Percentiles rank a stretch among this genome's conserved stretches.
phyloP scores from a whole-genome alignment of 2,797 vertebrate genomes.

The Sarcophilus harrisii region DNA sequence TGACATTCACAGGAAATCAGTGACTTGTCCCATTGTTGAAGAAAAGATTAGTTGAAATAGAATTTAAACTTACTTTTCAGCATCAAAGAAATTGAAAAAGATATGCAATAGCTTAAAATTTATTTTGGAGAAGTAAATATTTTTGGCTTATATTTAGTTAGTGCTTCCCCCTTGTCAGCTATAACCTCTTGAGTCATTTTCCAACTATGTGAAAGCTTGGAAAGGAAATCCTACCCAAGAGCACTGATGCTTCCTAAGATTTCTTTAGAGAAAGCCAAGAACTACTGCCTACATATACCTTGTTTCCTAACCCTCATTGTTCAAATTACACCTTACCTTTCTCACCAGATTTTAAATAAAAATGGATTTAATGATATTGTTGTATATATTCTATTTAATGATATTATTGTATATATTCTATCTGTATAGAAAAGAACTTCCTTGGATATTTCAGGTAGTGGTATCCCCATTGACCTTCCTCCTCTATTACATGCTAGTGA shows the following conservation, averaged over 20 bases:
- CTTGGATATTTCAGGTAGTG: not conserved
- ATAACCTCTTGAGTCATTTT: constrained; percentile 3
- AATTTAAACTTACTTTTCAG: constrained; percentile 38
- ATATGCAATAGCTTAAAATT: constrained; percentile 30
- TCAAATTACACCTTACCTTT: not conserved
- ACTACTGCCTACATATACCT: rapidly evolving
- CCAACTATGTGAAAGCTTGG: not conserved
- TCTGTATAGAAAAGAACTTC: not conserved
- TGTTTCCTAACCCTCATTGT: rapidly evolving
- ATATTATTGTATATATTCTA: not conserved
- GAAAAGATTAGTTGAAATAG: not conserved
- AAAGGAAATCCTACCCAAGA: not conserved
- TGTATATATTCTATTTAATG: not conserved
- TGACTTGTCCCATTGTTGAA: not conserved
- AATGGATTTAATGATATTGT: not conserved
- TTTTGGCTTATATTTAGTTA: constrained; percentile 1
- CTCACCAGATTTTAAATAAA: not conserved
- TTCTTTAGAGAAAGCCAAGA: not conserved
- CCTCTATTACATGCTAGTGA: not conserved
- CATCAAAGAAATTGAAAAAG: not conserved
- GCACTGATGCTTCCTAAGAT: not conserved
- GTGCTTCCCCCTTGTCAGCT: not conserved
- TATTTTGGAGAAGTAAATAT: constrained; percentile 42
- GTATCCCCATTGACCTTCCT: not conserved
- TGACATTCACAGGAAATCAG: not conserved